Evolutionary conservation across 2,888 invertebrate genomes (phyloP).

Genomic region (Eustalomyia histrio): DNA sequence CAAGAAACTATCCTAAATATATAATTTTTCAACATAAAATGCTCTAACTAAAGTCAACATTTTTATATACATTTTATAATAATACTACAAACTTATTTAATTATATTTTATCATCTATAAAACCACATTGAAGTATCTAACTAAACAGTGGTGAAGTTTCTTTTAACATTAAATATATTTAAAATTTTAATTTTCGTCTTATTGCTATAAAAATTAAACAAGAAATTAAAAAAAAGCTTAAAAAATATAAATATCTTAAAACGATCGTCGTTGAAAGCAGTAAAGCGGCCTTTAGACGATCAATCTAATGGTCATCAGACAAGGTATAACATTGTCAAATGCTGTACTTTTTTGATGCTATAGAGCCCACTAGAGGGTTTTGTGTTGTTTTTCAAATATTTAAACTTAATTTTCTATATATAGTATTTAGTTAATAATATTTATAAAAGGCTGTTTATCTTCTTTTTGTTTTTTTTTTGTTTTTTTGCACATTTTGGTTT

Average conservation of each 20-base stretch:
- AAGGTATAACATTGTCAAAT: no score
- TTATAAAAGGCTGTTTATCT: constrained; percentile 46
- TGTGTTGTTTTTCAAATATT: constrained; percentile 13
- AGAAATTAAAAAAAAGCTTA: constrained; percentile 15
- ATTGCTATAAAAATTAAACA: neutral
- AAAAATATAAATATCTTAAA: constrained; percentile 6
- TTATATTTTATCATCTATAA: constrained; percentile 1
- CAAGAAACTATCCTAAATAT: neutral
- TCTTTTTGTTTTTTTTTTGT: constrained; percentile 13
- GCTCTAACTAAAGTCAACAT: constrained; percentile 18
- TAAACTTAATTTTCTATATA: constrained; percentile 10
- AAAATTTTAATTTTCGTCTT: neutral
- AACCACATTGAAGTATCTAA: constrained; percentile 21
- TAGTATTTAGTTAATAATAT: constrained; percentile 9
- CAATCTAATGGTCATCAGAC: no score
- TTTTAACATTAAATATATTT: constrained; percentile 1
- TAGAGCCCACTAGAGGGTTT: no score
- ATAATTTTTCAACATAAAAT: constrained; percentile 12
- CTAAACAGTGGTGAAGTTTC: constrained; percentile 7
- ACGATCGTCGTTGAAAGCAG: constrained; percentile 36
- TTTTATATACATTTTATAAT: neutral
- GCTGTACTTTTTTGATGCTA: no score
- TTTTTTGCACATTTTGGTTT: constrained; percentile 63
- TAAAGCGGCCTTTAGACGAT: no score
- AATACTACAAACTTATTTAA: neutral